Percentiles rank a stretch among this genome's conserved stretches.
Evolutionary conservation across 2,797 vertebrate genomes (phyloP).

Genomic region (Dryobates pubescens): DNA sequence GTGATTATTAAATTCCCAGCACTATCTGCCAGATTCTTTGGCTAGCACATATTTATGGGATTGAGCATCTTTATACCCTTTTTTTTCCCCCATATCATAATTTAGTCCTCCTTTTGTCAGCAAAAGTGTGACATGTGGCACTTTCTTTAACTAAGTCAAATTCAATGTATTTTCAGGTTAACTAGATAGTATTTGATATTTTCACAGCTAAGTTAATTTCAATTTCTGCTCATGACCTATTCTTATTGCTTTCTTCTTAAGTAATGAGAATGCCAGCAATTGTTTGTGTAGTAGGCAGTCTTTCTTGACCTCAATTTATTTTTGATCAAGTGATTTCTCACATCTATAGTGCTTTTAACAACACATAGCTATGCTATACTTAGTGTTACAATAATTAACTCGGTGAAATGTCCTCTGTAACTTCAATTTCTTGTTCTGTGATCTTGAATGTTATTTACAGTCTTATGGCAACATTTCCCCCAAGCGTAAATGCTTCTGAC

Average conservation of each 20-base stretch:
- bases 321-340: background rate
- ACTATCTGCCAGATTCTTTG: background rate
- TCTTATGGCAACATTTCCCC: background rate
- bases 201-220: background rate
- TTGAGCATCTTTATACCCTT: background rate
- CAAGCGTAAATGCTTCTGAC: background rate
- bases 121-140: rapidly evolving
- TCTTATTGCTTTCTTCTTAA: background rate
- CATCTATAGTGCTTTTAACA: background rate
- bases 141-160: background rate
- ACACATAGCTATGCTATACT: background rate
- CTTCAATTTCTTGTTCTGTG: background rate
- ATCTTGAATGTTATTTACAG: background rate
- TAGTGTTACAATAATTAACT: background rate
- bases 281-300: background rate
- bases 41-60: background rate
- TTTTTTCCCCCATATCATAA: background rate
- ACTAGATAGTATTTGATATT: background rate
- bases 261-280: background rate
- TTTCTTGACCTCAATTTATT: background rate
- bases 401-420: background rate
- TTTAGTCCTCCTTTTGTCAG: background rate
- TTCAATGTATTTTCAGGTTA: background rate
- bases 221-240: background rate
- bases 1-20: background rate